Evolutionary conservation across 1,140 invertebrate species (phyloP).

Genomic region (Drosophila mayri): DNA sequence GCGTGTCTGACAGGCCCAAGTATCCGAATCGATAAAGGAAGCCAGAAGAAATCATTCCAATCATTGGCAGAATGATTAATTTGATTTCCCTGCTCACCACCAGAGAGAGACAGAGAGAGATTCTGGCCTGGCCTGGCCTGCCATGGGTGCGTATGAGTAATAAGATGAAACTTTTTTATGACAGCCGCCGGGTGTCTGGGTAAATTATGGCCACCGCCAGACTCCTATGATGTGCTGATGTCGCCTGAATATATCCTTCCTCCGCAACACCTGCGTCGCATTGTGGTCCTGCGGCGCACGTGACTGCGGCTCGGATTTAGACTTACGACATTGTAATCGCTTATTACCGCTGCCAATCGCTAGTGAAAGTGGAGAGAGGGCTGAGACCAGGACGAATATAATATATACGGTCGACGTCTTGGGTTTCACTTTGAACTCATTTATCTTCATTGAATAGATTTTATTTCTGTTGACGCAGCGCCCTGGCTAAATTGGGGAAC

Average conservation of each 20-base stretch:
- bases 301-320: constrained; percentile 55
- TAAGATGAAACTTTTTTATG: constrained; percentile 67
- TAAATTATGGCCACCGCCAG: constrained; percentile 53
- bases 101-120: background rate
- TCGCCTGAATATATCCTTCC: constrained; percentile 15
- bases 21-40: constrained; percentile 40
- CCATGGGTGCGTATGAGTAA: constrained; percentile 53
- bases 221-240: constrained; percentile 27
- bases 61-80: constrained; percentile 73
- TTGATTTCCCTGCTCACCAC: constrained; percentile 46
- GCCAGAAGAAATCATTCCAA: constrained; percentile 38
- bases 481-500: constrained; percentile 13
- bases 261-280: constrained; percentile 46
- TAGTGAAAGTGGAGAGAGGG: constrained; percentile 20
- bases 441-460: constrained; percentile 66
- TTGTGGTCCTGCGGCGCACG: constrained; percentile 40
- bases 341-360: constrained; percentile 40
- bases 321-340: constrained; percentile 47
- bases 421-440: constrained; percentile 55
- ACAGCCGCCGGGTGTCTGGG: constrained; percentile 39
- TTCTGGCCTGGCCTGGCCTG: background rate
- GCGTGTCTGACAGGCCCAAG: constrained; percentile 29
- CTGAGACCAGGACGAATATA: background rate
- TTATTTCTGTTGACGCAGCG: constrained; percentile 34
- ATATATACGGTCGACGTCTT: constrained; percentile 19